Evolutionary conservation across 2,113 vertebrate genomes (phyloP), one percentile per base, ranked within the genome.

Genomic region (Paraplagusia blochii): DNA sequence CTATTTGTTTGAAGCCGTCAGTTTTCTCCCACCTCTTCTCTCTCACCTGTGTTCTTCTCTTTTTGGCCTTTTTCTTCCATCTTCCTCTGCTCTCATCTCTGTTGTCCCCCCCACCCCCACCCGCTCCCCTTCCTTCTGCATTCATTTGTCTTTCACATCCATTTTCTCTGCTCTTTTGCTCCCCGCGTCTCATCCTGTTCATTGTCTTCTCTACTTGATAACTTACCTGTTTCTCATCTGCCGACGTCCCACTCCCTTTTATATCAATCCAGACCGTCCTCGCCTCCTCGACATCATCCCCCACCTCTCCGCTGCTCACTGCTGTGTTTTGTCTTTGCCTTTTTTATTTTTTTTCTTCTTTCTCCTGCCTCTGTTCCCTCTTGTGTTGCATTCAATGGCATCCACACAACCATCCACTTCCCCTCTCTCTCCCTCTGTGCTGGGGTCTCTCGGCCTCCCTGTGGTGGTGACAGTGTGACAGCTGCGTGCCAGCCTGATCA

Each of bases 381-480:
- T 36, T 16, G 19, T 54, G 39, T 58, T 39, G 36, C 44, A 44
- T 53, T 57, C 11, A 35, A 5, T 4, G 0, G 33, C 29, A 38
- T 11, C 44, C 48, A 35, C 33, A 50, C 40, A 16, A 39, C 50
- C 50, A 38, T 50, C 44, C 36, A 11, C 17, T 42, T 33, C 9
- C 33, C 54, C 58, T 47, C 44, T 46, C 45, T 12, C 40, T 9
- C 48, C 51, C 36, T 52, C 7, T 35, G 29, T 63, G 48, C 55
- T 14, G n/a, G 33, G 56, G 56, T 74, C 69, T 76, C 66, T 77
- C 39, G 19, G 29, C 22, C 53, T 64, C 53, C 34, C 56, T 44
- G 48, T 45, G 58, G 58, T 48, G 63, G 62, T 66, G 73, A 63
- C 74, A 66, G 74, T 63, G 80, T 76, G 80, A 83, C 80, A 85